Evolutionary conservation across 2,797 vertebrate genomes (phyloP).

Genomic region (Petrocephalus schoutedeni): DNA sequence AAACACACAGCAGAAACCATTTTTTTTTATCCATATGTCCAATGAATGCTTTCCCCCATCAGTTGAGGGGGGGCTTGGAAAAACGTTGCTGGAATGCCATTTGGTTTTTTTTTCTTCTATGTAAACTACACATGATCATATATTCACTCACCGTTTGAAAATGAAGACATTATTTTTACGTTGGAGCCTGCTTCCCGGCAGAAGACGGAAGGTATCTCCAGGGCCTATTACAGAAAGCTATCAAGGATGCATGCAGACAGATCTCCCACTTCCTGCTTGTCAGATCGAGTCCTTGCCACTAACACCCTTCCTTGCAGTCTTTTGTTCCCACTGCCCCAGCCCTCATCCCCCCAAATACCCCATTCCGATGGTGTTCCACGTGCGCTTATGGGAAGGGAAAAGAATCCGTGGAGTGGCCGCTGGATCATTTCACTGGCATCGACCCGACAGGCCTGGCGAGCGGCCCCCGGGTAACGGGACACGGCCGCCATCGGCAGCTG

Average conservation of each 20-base stretch:
- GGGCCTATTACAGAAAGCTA: slow-evolving; percentile 53
- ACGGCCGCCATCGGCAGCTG: slow-evolving; percentile 30
- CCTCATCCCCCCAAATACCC: neutral
- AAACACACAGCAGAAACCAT: slow-evolving; percentile 30
- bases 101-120: slow-evolving; percentile 46
- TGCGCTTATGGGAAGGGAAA: slow-evolving; percentile 32
- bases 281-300: slow-evolving; percentile 50
- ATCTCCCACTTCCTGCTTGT: slow-evolving; percentile 24
- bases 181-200: slow-evolving; percentile 37
- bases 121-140: slow-evolving; percentile 41
- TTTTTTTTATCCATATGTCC: slow-evolving; percentile 32
- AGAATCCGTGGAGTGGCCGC: slow-evolving; percentile 21
- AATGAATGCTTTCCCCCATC: neutral
- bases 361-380: neutral
- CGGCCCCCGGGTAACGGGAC: neutral
- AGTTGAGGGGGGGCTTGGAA: neutral
- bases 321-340: neutral
- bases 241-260: slow-evolving; percentile 38
- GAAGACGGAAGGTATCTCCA: slow-evolving; percentile 42
- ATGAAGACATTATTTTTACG: slow-evolving; percentile 54
- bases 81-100: slow-evolving; percentile 29
- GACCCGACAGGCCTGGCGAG: neutral
- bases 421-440: neutral
- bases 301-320: slow-evolving; percentile 40
- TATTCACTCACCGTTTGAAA: slow-evolving; percentile 33